These are phyloP conservation scores for Urocynchramus pylzowi DNA, from an alignment of 2,113 vertebrate genomes.

Conservation along the genomic window DNA sequence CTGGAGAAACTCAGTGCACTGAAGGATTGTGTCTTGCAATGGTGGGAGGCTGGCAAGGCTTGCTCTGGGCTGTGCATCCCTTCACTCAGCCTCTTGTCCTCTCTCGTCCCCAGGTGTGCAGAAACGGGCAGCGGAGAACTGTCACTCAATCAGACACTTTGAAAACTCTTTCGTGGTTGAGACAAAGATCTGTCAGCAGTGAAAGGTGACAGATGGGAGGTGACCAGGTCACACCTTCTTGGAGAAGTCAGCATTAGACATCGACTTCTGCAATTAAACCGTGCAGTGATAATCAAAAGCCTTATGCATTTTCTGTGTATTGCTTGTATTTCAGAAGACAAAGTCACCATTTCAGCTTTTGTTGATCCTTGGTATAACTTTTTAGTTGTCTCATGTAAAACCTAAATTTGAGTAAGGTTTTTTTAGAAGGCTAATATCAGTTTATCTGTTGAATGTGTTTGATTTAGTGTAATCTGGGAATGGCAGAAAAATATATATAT, in stretches of 20 bases:
- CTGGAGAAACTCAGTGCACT: neutral
- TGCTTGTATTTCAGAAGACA: conserved; percentile 60
- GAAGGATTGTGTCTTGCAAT: neutral
- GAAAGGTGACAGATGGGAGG: conserved; percentile 40
- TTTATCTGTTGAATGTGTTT: conserved; percentile 58
- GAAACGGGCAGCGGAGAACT: conserved; percentile 86
- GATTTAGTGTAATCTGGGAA: conserved; percentile 59
- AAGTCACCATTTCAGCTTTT: conserved; percentile 60
- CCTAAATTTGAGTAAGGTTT: conserved; percentile 47
- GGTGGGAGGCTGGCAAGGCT: neutral
- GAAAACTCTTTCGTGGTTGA: conserved; percentile 90
- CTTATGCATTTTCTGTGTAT: conserved; percentile 76
- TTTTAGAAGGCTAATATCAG: conserved; percentile 29
- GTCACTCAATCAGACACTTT: conserved; percentile 88
- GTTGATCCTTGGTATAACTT: conserved; percentile 54
- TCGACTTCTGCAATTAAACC: conserved; percentile 62
- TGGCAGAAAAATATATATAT: conserved; percentile 40
- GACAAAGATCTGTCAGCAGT: conserved; percentile 88
- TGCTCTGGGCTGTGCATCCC: neutral
- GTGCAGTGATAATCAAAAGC: conserved; percentile 77
- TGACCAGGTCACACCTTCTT: conserved; percentile 26
- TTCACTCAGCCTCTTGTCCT: neutral
- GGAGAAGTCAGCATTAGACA: conserved; percentile 55
- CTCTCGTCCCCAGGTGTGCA: conserved; percentile 76
- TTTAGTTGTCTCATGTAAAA: conserved; percentile 62